Evolutionary conservation across 2,888 invertebrate genomes (phyloP).

Genomic region (Dasypolia templi): DNA sequence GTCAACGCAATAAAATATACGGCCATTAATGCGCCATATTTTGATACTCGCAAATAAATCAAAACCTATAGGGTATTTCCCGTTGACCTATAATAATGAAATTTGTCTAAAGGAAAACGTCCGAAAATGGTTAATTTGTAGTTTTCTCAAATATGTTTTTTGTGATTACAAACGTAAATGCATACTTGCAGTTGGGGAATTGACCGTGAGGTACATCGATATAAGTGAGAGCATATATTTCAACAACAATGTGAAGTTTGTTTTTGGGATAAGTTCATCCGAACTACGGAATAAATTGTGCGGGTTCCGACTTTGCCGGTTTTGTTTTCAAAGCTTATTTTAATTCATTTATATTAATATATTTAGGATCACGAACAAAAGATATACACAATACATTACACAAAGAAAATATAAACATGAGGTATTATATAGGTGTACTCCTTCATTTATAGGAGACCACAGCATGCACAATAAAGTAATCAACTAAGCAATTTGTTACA

Average conservation of each 20-base stretch:
- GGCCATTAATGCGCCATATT: background rate
- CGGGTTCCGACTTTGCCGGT: background rate
- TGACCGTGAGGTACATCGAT: background rate
- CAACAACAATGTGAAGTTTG: background rate
- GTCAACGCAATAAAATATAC: background rate
- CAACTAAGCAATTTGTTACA: too few relatives aligned
- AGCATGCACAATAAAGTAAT: too few relatives aligned
- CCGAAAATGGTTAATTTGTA: background rate
- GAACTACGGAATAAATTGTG: background rate
- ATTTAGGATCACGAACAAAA: too few relatives aligned
- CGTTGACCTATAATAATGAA: background rate
- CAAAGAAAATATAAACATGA: too few relatives aligned
- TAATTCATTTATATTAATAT: too few relatives aligned
- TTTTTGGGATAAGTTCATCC: background rate
- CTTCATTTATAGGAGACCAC: too few relatives aligned
- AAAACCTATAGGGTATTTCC: background rate
- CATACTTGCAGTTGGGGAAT: background rate
- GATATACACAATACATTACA: too few relatives aligned
- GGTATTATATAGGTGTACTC: too few relatives aligned
- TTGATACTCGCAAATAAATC: too few relatives aligned
- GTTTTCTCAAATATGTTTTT: background rate
- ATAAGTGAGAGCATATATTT: background rate
- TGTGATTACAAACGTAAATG: too few relatives aligned
- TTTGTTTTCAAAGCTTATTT: background rate
- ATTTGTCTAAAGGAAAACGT: background rate